These are phyloP conservation scores for Isaurus tuberculatus DNA, from an alignment of 92 coral and sea anemone genomes.

Conservation along the genomic window DNA sequence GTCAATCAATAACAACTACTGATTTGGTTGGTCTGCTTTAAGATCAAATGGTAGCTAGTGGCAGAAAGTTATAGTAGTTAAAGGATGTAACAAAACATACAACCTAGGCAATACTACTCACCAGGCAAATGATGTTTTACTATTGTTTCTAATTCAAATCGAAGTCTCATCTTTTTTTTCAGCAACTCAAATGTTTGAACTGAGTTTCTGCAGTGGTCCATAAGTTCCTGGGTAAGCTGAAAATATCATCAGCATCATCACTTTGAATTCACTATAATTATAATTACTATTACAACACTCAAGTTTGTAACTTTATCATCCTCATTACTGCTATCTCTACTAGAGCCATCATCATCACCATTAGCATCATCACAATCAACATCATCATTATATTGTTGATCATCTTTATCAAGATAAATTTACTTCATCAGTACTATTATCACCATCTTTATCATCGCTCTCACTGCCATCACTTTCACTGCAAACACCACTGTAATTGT, in stretches of 20 bases:
- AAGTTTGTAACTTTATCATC: not conserved
- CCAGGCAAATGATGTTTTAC: slow-evolving; percentile 68
- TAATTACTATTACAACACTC: not conserved
- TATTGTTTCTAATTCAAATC: slow-evolving; percentile 61
- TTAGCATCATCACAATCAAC: too few species aligned
- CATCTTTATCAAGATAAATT: too few species aligned
- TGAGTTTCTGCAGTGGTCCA: slow-evolving; percentile 51
- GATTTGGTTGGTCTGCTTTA: too few species aligned
- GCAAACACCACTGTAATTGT: too few species aligned
- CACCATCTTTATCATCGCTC: too few species aligned
- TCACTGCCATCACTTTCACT: too few species aligned
- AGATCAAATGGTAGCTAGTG: too few species aligned
- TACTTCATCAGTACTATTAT: too few species aligned
- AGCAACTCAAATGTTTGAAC: slow-evolving; percentile 63
- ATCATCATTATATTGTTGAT: too few species aligned
- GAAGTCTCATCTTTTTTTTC: slow-evolving; percentile 64
- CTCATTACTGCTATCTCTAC: not conserved
- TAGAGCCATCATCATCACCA: not conserved
- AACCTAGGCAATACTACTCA: not conserved
- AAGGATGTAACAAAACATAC: not conserved
- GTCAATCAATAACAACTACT: too few species aligned
- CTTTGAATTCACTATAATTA: not conserved
- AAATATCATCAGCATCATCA: slow-evolving; percentile 5
- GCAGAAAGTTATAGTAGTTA: not conserved
- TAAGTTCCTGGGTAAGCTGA: slow-evolving; percentile 70